phyloP scores from a whole-genome alignment of 2,888 invertebrate species.

The Petrophora chlorosata region DNA sequence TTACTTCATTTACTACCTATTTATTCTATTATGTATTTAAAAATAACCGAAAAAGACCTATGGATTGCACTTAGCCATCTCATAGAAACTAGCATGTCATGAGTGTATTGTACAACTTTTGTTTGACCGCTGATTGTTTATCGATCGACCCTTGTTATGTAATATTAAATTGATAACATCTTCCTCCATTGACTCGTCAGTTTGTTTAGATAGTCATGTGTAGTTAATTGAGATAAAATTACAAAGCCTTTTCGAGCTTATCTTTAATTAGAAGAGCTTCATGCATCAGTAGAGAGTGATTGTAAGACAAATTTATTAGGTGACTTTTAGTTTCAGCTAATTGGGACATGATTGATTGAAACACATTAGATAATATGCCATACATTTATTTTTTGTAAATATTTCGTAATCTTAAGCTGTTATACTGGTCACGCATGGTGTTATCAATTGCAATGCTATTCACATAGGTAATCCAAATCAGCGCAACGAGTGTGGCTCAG shows the following conservation, averaged over 20 bases:
- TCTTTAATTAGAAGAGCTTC: conserved; percentile 18
- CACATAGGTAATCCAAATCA: too few species aligned
- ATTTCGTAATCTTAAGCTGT: too few species aligned
- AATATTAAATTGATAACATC: conserved; percentile 74
- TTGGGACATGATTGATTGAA: too few species aligned
- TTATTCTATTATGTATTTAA: too few species aligned
- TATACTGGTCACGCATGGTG: too few species aligned
- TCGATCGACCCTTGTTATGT: conserved; percentile 63
- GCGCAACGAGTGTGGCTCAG: too few species aligned
- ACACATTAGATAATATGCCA: too few species aligned
- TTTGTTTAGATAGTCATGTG: conserved; percentile 56
- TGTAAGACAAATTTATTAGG: conserved; percentile 26
- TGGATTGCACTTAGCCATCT: conserved; percentile 6
- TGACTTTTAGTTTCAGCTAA: not conserved
- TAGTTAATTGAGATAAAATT: conserved; percentile 60
- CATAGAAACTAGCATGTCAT: conserved; percentile 8
- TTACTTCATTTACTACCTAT: too few species aligned
- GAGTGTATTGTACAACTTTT: conserved; percentile 49
- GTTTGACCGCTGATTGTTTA: conserved; percentile 67
- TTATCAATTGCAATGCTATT: too few species aligned
- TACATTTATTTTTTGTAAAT: too few species aligned
- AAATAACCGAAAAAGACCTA: too few species aligned
- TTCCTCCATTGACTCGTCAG: conserved; percentile 61
- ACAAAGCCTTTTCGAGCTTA: conserved; percentile 13
- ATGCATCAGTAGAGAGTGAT: conserved; percentile 22